phyloP scores from a whole-genome alignment of 2,113 vertebrate species.

The Leucopsar rothschildi region DNA sequence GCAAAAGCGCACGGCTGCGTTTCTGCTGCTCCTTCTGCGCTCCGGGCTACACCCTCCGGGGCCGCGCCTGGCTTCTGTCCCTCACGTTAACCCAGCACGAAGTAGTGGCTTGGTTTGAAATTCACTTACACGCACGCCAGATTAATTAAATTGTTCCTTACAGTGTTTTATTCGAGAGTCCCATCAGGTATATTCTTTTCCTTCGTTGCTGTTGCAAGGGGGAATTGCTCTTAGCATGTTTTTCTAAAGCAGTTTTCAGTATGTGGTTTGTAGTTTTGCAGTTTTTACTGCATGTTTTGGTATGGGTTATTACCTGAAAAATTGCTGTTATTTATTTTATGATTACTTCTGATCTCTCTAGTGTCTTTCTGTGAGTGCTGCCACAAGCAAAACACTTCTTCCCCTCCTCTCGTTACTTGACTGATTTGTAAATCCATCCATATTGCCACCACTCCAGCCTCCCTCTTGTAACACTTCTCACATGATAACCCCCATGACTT shows the following conservation, averaged over 20 bases:
- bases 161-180: background rate
- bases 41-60: background rate
- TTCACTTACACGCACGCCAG: background rate
- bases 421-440: background rate
- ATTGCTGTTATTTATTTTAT: background rate
- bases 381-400: background rate
- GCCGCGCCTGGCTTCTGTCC: background rate
- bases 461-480: background rate
- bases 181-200: background rate
- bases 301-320: background rate
- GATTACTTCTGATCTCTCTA: background rate
- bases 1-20: background rate
- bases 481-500: background rate
- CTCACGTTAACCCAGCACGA: accelerated
- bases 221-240: background rate
- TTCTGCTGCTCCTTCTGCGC: accelerated
- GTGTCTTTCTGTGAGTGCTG: background rate
- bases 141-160: background rate
- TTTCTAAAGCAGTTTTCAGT: background rate
- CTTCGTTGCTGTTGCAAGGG: background rate
- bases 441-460: background rate
- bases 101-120: background rate
- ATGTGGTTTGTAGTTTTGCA: background rate
- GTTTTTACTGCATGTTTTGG: background rate
- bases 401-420: background rate